Conservation (phyloP, 2,888 invertebrate genomes). For the Pristionchus fissidentatus region DNA sequence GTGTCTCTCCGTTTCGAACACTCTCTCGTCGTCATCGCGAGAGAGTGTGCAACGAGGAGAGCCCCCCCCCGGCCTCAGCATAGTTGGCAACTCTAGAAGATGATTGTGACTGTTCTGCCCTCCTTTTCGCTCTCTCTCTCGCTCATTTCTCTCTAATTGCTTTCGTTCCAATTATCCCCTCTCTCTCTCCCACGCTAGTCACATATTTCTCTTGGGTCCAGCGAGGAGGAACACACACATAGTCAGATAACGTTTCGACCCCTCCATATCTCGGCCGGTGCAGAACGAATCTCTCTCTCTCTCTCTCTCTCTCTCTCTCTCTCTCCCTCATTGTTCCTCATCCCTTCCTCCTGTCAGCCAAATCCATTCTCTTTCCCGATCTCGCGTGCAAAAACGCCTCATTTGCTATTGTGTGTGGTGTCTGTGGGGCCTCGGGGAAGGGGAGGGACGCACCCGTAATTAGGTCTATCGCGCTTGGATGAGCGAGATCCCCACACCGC, state of each 20-base stretch:
- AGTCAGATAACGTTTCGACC: no score
- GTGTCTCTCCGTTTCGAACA: background rate
- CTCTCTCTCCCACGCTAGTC: background rate
- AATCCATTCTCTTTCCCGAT: conserved; percentile 26
- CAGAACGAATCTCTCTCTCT: no score
- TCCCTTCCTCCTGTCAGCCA: no score
- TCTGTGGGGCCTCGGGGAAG: no score
- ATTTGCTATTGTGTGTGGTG: conserved; percentile 21
- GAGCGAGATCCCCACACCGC: background rate
- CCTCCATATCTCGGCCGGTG: no score
- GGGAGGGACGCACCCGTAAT: background rate
- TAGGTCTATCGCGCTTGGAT: background rate
- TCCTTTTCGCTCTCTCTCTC: conserved; percentile 23
- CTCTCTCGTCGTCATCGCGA: background rate
- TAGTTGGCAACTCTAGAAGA: conserved; percentile 15
- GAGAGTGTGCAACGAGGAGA: background rate
- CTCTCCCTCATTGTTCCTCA: conserved; percentile 4
- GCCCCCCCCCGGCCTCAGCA: background rate
- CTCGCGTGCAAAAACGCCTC: background rate
- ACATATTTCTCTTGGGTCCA: conserved; percentile 33
- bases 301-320: background rate
- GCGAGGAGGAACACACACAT: no score
- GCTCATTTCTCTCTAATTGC: conserved; percentile 31
- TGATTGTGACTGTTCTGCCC: conserved; percentile 34
- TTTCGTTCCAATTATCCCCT: conserved; percentile 40